phyloP scores from a whole-genome alignment of 1,140 invertebrate species.

The Oreohelix idahoensis region DNA sequence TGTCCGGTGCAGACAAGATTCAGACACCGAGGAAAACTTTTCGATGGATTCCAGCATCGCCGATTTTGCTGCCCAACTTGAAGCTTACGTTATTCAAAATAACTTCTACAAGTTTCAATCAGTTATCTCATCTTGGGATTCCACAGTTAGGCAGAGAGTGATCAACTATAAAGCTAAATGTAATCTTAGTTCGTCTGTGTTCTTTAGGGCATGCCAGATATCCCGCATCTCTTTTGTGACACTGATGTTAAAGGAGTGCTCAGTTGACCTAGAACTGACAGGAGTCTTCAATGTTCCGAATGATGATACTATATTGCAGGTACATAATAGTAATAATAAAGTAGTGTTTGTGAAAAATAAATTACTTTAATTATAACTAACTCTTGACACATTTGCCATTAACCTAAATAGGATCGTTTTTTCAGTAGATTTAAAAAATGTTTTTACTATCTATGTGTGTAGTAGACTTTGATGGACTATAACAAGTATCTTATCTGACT shows the following conservation, averaged over 20 bases:
- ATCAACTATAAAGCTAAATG: slow-evolving; percentile 5
- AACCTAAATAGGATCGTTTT: too few species aligned
- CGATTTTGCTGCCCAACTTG: background rate
- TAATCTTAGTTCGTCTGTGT: background rate
- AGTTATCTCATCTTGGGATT: background rate
- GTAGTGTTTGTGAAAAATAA: too few species aligned
- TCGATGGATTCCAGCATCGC: background rate
- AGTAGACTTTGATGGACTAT: too few species aligned
- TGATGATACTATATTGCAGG: background rate
- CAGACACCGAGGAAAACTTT: background rate
- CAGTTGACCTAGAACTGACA: slow-evolving; percentile 9
- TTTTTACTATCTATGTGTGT: too few species aligned
- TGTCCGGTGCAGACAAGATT: background rate
- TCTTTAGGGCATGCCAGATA: slow-evolving; percentile 26
- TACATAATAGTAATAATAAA: background rate
- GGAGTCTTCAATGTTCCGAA: background rate
- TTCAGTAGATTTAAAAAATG: too few species aligned
- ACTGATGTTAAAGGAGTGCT: slow-evolving; percentile 10
- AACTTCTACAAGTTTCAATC: background rate
- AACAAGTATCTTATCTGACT: too few species aligned
- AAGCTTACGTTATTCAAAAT: background rate
- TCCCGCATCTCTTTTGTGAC: background rate
- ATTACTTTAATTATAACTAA: too few species aligned
- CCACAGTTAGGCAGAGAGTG: background rate
- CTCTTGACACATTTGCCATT: too few species aligned